Evolutionary conservation across 2,888 invertebrate genomes (phyloP), one percentile per base, ranked within the genome.

Genomic region (Polyommatus iphigenia): DNA sequence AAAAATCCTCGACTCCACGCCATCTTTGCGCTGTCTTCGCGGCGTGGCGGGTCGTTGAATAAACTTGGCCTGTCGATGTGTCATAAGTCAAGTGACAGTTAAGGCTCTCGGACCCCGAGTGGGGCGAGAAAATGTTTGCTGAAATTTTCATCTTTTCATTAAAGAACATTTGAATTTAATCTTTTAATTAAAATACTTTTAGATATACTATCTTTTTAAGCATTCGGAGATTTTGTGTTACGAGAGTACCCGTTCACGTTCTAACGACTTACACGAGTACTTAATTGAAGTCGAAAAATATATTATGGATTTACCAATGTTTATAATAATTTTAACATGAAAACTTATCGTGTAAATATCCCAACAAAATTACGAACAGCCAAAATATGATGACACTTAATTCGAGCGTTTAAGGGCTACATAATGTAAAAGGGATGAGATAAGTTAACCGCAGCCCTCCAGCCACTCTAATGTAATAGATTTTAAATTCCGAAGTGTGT

Each of bases 41-140:
- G 86, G 85, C 82, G 86, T 85, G 86, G 85, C 87, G 88, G 87
- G 85, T 87, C 87, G 89, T 87, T 92, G 88, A 92, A 92, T 92
- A 93, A 93, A 93, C 93, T 93, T 91, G 88, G 87, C 89, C 88
- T 91, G 92, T 93, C 93, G 90, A 94, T 93, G 92, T 93, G 92
- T 93, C 93, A 93, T 91, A 92, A 93, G 93, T 92, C 92, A 92
- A 92, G 92, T 89, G 91, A 89, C 85, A 86, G 85, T 89, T 85
- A 82, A 87, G 84, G 84, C 82, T 85, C 82, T 82, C 80, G 83
- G 82, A 84, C 82, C 82, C 82, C 78, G 54, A 78, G 78, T 76
- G 77, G 72, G 79, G 79, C 77, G 77, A 76, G 78, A 80, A 73
- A 79, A 81, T 79, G 77, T 80, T 81, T 59, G 78, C 36, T 46